phyloP scores from a whole-genome alignment of 2,113 vertebrate genomes.

The Clarias macrocephalus region DNA sequence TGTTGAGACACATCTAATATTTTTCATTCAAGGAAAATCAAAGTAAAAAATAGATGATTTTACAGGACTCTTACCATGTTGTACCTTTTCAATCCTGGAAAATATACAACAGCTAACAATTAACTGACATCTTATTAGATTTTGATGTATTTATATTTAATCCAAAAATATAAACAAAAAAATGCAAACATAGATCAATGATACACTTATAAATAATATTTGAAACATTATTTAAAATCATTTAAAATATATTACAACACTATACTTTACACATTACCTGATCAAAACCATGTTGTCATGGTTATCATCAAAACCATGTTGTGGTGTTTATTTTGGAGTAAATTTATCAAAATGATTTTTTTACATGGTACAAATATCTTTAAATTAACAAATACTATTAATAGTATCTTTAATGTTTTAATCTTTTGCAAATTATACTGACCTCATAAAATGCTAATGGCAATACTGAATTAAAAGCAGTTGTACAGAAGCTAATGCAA shows the following conservation, averaged over 20 bases:
- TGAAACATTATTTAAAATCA: no score
- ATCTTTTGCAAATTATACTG: background rate
- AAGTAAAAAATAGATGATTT: background rate
- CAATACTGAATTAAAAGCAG: conserved; percentile 26
- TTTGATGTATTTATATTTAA: background rate
- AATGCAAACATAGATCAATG: background rate
- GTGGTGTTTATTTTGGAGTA: background rate
- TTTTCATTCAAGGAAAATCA: background rate
- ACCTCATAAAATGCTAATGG: background rate
- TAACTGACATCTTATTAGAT: background rate
- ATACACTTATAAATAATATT: background rate
- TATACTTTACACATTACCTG: background rate
- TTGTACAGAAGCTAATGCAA: background rate
- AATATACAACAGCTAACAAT: background rate
- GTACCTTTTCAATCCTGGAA: background rate
- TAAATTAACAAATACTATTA: no score
- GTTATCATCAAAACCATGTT: no score
- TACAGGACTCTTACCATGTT: background rate
- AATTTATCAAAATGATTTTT: background rate
- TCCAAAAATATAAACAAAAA: background rate
- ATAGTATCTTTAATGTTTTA: background rate
- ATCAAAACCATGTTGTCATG: background rate
- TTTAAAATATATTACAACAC: background rate
- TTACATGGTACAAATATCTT: background rate
- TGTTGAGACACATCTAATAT: background rate